Evolutionary conservation across 2,888 invertebrate species (phyloP).

Genomic region (Dione juno): DNA sequence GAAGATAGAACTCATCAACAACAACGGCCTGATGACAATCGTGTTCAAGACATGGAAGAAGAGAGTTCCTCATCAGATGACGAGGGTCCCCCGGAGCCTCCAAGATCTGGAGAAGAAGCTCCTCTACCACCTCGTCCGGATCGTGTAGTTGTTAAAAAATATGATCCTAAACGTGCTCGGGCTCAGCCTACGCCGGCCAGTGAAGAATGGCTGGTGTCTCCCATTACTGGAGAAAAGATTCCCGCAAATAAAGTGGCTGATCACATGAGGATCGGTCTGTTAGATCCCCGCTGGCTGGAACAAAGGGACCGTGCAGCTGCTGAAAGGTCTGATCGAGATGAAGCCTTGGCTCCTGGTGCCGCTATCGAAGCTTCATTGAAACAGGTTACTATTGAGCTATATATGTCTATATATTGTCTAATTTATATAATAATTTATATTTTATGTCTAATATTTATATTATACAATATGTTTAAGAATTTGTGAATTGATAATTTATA

Average conservation of each 20-base stretch:
- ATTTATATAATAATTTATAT: too few relatives aligned
- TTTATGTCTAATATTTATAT: too few relatives aligned
- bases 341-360: constrained; percentile 85
- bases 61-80: constrained; percentile 87
- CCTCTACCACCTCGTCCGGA: constrained; percentile 94
- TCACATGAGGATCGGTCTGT: constrained; percentile 97
- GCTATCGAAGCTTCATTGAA: constrained; percentile 98
- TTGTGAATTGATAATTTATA: too few relatives aligned
- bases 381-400: constrained; percentile 74
- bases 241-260: constrained; percentile 98
- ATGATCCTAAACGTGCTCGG: constrained; percentile 92
- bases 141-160: constrained; percentile 97
- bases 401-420: too few relatives aligned
- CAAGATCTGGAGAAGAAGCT: constrained; percentile 80
- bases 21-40: constrained; percentile 71
- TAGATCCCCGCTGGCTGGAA: constrained; percentile 99
- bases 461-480: too few relatives aligned
- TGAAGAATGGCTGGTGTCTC: constrained; percentile 97
- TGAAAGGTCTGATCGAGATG: constrained; percentile 93
- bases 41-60: constrained; percentile 96
- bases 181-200: constrained; percentile 84
- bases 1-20: constrained; percentile 83
- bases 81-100: constrained; percentile 61
- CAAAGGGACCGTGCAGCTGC: constrained; percentile 97
- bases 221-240: constrained; percentile 98